These are phyloP conservation scores for Biston betularia DNA, from an alignment of 2,888 invertebrate genomes.

Conservation along the genomic window DNA sequence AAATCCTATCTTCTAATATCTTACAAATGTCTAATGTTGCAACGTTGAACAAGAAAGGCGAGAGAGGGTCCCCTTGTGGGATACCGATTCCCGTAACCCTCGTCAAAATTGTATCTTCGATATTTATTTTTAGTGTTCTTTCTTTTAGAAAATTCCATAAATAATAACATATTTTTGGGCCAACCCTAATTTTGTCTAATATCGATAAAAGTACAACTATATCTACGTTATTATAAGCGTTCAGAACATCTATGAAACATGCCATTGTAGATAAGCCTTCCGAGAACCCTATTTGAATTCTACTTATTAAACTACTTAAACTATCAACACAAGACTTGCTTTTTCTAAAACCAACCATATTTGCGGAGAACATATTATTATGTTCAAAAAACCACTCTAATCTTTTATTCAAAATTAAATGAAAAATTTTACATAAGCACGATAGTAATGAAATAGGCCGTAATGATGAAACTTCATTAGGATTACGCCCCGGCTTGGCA, in stretches of 20 bases:
- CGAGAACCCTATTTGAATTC: constrained; percentile 35
- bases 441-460: constrained; percentile 42
- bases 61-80: constrained; percentile 48
- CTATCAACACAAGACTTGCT: constrained; percentile 28
- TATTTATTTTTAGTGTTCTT: constrained; percentile 23
- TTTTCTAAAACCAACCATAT: constrained; percentile 35
- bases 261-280: constrained; percentile 22
- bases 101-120: not conserved
- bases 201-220: not conserved
- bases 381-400: constrained; percentile 44
- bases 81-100: constrained; percentile 34
- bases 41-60: constrained; percentile 49
- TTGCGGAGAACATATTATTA: constrained; percentile 25
- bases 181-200: constrained; percentile 35
- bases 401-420: constrained; percentile 37
- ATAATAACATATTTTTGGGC: constrained; percentile 38
- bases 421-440: constrained; percentile 43
- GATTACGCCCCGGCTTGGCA: constrained; percentile 31
- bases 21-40: constrained; percentile 26
- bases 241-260: not conserved
- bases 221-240: constrained; percentile 4
- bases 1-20: too few relatives aligned
- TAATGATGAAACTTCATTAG: constrained; percentile 4
- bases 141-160: constrained; percentile 39
- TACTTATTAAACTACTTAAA: constrained; percentile 19